Conservation (phyloP, 2,888 invertebrate genomes). For the Ctena decussata region DNA sequence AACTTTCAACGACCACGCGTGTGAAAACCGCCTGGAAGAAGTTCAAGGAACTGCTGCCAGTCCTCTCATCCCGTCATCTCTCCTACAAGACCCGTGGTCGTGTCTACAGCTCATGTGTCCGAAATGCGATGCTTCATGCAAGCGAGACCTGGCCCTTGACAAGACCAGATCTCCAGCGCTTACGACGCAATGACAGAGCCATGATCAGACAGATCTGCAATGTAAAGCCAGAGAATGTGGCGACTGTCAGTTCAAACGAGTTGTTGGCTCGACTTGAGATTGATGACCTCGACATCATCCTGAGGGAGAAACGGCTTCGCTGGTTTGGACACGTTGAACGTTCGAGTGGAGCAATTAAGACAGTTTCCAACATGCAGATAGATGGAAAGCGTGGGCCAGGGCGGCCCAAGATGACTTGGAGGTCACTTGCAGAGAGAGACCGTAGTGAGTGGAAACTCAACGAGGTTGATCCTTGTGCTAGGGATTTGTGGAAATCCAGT, state of each 20-base stretch:
- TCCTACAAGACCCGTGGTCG: neutral
- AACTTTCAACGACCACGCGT: neutral
- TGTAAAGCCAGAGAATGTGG: neutral
- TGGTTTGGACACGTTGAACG: neutral
- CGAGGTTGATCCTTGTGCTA: neutral
- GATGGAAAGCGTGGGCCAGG: neutral
- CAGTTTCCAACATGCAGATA: neutral
- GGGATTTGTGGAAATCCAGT: neutral
- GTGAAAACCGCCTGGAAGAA: too few species aligned
- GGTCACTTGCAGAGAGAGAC: neutral
- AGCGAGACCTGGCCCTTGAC: neutral
- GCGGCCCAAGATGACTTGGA: neutral
- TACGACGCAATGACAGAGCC: neutral
- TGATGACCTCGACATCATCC: neutral
- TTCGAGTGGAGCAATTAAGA: neutral
- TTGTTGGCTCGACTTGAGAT: neutral
- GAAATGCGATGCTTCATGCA: too few species aligned
- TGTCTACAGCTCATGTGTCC: neutral
- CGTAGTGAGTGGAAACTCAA: neutral
- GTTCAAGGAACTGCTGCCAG: neutral
- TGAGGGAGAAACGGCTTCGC: neutral
- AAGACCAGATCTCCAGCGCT: neutral
- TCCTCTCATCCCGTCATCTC: neutral
- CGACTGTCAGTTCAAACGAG: neutral
- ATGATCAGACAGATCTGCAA: neutral